A percentile compares a stretch with the other conserved stretches of the same genome.
Evolutionary conservation across 2,113 vertebrate genomes (phyloP).

Genomic region (Excalfactoria chinensis): DNA sequence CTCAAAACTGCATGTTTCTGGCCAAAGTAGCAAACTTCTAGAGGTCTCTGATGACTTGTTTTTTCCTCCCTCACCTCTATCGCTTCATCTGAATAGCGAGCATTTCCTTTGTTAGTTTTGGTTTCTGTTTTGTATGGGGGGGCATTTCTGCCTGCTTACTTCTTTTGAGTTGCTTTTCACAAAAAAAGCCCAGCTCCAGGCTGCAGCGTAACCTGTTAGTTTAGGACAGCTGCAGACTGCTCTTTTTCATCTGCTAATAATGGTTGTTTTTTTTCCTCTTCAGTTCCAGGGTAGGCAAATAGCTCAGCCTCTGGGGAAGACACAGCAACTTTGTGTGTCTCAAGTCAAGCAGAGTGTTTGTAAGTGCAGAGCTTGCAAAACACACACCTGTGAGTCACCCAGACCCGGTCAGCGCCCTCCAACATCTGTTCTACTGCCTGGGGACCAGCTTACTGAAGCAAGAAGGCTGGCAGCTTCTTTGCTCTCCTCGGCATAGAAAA

Average conservation of each 20-base stretch:
- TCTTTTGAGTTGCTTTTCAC: slow-evolving; percentile 3
- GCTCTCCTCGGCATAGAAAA: background rate
- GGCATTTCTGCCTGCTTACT: background rate
- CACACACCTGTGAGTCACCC: background rate
- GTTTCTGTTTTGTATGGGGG: slow-evolving; percentile 46
- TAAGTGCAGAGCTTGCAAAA: background rate
- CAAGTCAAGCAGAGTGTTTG: background rate
- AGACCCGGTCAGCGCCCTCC: background rate
- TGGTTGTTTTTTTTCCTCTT: background rate
- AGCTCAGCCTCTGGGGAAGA: slow-evolving; percentile 16
- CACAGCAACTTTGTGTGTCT: background rate
- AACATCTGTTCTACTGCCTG: background rate
- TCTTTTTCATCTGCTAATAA: slow-evolving; percentile 20
- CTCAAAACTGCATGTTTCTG: background rate
- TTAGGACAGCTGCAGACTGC: background rate
- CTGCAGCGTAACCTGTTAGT: background rate
- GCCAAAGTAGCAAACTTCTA: background rate
- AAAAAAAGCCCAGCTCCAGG: background rate
- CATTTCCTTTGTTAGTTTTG: slow-evolving; percentile 56
- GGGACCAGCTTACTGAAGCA: background rate
- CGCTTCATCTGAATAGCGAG: slow-evolving; percentile 26
- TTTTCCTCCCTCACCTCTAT: slow-evolving; percentile 34
- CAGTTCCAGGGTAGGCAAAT: background rate
- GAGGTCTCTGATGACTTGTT: background rate
- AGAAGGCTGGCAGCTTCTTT: background rate